Percentiles rank a stretch among this genome's conserved stretches.
Conservation (phyloP, 2,888 invertebrate genomes). For the Pimpla rufipes region DNA sequence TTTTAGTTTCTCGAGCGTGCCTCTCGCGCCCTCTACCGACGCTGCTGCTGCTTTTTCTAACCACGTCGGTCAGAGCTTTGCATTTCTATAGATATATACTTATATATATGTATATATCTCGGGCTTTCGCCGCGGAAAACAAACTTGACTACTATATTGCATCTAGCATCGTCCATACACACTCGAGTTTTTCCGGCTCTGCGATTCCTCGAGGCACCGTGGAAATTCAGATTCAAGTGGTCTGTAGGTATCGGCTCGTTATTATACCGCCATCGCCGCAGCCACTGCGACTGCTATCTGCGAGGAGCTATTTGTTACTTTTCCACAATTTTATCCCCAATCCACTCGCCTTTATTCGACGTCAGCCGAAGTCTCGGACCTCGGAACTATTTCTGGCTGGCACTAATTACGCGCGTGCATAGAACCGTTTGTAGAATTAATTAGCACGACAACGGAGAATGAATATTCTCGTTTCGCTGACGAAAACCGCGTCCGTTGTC, state of each 20-base stretch:
- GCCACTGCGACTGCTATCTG: constrained; percentile 15
- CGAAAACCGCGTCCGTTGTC: neutral
- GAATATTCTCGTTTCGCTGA: neutral
- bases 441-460: neutral
- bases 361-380: neutral
- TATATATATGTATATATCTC: neutral
- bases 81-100: constrained; percentile 34
- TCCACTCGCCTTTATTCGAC: neutral
- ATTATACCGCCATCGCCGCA: constrained; percentile 33
- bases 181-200: constrained; percentile 26
- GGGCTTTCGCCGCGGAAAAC: constrained; percentile 24
- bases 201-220: constrained; percentile 25
- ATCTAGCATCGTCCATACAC: constrained; percentile 12
- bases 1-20: constrained; percentile 56
- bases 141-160: constrained; percentile 34
- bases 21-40: constrained; percentile 18
- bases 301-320: constrained; percentile 45
- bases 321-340: constrained; percentile 4
- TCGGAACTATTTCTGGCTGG: neutral
- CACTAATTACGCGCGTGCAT: constrained; percentile 2
- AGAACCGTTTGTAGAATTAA: constrained; percentile 15
- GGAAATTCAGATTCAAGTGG: constrained; percentile 39
- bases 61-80: constrained; percentile 34
- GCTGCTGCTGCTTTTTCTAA: constrained; percentile 28
- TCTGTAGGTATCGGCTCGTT: constrained; percentile 70